Percentiles rank a stretch among this genome's conserved stretches.
Conservation (phyloP, 2,113 vertebrate species). For the Columba livia region DNA sequence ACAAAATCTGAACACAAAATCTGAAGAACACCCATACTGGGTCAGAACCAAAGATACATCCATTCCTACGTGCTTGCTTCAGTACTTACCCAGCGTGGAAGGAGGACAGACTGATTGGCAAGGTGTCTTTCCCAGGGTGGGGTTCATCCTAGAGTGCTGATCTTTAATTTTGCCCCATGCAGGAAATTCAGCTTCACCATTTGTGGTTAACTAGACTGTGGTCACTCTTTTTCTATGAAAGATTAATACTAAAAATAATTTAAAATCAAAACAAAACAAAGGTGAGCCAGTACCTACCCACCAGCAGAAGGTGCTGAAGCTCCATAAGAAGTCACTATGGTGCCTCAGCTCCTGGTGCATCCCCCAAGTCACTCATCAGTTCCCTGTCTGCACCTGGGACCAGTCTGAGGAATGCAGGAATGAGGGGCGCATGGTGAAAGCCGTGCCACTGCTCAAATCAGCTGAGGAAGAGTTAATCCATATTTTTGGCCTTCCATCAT, state of each 20-base stretch:
- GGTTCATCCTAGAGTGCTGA: not conserved
- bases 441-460: not conserved
- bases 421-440: not conserved
- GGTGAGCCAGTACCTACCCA: not conserved
- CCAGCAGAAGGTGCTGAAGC: not conserved
- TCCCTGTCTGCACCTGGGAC: not conserved
- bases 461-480: not conserved
- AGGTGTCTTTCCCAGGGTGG: not conserved
- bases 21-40: not conserved
- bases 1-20: not conserved
- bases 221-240: not conserved
- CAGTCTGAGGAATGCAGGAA: not conserved
- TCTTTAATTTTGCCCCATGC: not conserved
- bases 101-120: not conserved
- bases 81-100: not conserved
- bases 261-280: too few species aligned
- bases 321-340: not conserved
- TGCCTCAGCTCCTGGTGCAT: not conserved
- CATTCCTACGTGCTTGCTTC: not conserved
- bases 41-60: not conserved
- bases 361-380: fast-evolving
- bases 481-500: not conserved
- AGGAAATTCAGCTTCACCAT: not conserved
- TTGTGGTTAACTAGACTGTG: not conserved
- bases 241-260: not conserved